phyloP scores from a whole-genome alignment of 2,797 vertebrate genomes.

The Gymnothorax reevesii region DNA sequence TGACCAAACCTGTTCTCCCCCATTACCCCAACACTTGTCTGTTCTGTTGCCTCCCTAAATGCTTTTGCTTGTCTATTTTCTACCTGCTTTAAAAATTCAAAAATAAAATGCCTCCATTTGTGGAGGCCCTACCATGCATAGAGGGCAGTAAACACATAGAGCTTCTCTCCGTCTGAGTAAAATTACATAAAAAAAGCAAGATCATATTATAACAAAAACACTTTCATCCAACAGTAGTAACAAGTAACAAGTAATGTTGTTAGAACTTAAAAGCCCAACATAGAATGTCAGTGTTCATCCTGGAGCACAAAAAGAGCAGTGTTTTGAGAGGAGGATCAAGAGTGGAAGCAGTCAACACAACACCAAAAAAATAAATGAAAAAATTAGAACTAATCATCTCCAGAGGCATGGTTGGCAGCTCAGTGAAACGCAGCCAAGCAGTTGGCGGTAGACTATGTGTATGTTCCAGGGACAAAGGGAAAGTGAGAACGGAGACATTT shows the following conservation, averaged over 20 bases:
- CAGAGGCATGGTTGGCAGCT: background rate
- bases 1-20: no score
- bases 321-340: conserved; percentile 8
- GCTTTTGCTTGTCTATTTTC: background rate
- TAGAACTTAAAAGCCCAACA: conserved; percentile 8
- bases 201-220: conserved; percentile 22
- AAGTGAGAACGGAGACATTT: background rate
- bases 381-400: conserved; percentile 2
- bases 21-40: no score
- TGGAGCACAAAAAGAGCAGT: background rate
- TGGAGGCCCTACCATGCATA: background rate
- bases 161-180: conserved; percentile 1
- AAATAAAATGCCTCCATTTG: background rate
- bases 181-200: conserved; percentile 16
- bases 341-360: background rate
- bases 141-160: background rate
- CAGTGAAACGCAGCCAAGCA: conserved; percentile 9
- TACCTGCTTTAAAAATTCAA: background rate
- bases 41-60: background rate
- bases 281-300: conserved; percentile 11
- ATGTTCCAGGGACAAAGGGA: background rate
- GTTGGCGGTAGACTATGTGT: background rate
- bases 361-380: background rate
- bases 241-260: conserved; percentile 14
- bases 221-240: conserved; percentile 31